phyloP scores from a whole-genome alignment of 2,888 invertebrate genomes.

The Acanthacorydalis orientalis region DNA sequence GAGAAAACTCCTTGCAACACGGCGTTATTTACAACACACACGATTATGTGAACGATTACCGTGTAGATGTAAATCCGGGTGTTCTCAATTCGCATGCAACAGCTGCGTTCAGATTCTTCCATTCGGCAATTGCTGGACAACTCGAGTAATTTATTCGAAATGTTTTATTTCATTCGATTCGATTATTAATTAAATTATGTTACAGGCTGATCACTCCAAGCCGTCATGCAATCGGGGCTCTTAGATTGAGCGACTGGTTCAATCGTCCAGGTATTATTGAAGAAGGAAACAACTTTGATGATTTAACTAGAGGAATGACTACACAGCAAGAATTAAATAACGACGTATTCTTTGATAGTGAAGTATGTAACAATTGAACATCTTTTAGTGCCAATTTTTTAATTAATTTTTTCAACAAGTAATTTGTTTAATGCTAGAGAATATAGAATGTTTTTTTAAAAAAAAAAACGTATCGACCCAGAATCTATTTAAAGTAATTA shows the following conservation, averaged over 20 bases:
- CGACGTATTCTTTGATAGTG: slow-evolving; percentile 61
- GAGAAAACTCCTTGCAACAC: slow-evolving; percentile 42
- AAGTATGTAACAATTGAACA: slow-evolving; percentile 39
- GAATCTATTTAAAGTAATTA: too few relatives aligned
- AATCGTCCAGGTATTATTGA: slow-evolving; percentile 49
- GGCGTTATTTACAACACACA: slow-evolving; percentile 42
- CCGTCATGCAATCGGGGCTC: slow-evolving; percentile 31
- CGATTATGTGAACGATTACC: slow-evolving; percentile 48
- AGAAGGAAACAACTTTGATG: slow-evolving; percentile 47
- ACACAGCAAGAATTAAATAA: slow-evolving; percentile 60
- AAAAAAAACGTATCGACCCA: too few relatives aligned
- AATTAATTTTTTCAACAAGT: too few relatives aligned
- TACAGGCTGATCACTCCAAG: slow-evolving; percentile 40
- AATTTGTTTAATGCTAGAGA: too few relatives aligned
- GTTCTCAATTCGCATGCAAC: slow-evolving; percentile 53
- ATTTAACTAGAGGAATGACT: slow-evolving; percentile 55
- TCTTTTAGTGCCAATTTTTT: too few relatives aligned
- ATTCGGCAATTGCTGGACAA: slow-evolving; percentile 49
- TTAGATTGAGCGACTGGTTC: slow-evolving; percentile 57
- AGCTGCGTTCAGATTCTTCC: slow-evolving; percentile 59
- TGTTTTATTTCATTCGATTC: background rate
- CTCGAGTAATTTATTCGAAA: slow-evolving; percentile 37
- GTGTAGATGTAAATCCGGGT: slow-evolving; percentile 43
- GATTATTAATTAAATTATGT: slow-evolving; percentile 8
- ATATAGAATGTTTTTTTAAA: too few relatives aligned